Percentiles rank a stretch among this genome's conserved stretches.
phyloP scores from a whole-genome alignment of 2,113 vertebrate species.

The Rhabdornis inornatus region DNA sequence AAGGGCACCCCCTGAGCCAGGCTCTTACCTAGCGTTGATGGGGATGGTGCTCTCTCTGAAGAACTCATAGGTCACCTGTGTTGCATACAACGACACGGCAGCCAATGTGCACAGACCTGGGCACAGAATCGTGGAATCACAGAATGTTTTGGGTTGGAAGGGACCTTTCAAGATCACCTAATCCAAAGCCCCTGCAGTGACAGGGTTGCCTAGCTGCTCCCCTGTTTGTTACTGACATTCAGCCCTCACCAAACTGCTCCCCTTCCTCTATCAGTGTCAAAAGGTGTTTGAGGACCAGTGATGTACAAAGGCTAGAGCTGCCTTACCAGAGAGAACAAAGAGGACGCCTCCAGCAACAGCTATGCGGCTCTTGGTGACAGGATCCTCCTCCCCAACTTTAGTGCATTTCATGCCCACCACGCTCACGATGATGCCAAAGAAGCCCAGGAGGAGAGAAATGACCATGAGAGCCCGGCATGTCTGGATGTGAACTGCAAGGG shows the following conservation, averaged over 20 bases:
- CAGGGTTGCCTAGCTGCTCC: background rate
- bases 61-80: conserved; percentile 91
- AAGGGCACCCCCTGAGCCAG: fast-evolving
- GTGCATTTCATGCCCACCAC: conserved; percentile 98
- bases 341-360: conserved; percentile 87
- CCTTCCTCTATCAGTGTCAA: background rate
- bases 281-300: background rate
- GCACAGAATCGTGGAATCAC: background rate
- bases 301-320: background rate
- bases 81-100: conserved; percentile 92
- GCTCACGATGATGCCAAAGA: conserved; percentile 89
- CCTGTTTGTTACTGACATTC: background rate
- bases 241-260: background rate
- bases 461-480: conserved; percentile 95
- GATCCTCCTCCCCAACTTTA: conserved; percentile 92
- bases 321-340: conserved; percentile 89
- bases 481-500: conserved; percentile 88
- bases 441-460: conserved; percentile 90
- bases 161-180: background rate
- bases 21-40: conserved; percentile 85
- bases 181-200: background rate
- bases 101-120: conserved; percentile 89
- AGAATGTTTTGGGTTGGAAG: background rate
- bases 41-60: conserved; percentile 89
- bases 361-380: conserved; percentile 85